Base-by-base conservation (phyloP, 2,888 invertebrate genomes). In the Campaea margaritaria region DNA sequence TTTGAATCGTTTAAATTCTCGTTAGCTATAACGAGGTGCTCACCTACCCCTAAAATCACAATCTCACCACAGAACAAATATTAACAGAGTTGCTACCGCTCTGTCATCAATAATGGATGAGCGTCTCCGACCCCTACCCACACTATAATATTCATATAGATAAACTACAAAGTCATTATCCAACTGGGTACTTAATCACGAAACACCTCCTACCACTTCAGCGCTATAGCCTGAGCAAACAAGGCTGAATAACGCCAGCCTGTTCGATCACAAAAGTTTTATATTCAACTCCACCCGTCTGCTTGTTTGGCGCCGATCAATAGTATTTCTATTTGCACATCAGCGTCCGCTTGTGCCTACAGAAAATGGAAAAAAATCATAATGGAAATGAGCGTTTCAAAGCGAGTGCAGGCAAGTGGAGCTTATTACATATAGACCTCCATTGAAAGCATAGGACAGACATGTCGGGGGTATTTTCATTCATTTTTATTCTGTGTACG, bases 401-500 rank as follows among this genome's bases (percentile, higher is more conserved):
- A 74, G 74, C 62, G 69, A 75, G 65, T 76, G 76, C 76, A 75
- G 71, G 70, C 69, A 67, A 73, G 64, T 73, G 60, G 70, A 53
- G 68, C 73, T 78, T 77, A 79, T 31, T 78, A 39, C 36, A 7
- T 76, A 76, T 76, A 75, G 73, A 77, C 68, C 67, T 65, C 75
- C 76, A 81, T 78, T 78, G 78, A 80, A 78, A 75, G 74, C 79
- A 74, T 75, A 76, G 74, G 11, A 31, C 36, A 36, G 36, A 12
- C 36, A 82, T 73, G 78, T 74, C 78, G 70, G 72, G 73, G 76
- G 68, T 73, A 77, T 76, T 81, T 76, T 79, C 70, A 75, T 80
- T 81, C 82, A 85, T 86, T 86, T 83, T 84, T 83, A 87, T 87
- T 85, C 78, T 86, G 85, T 90, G 87, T 88, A 89, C 83, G 80